Percentiles rank a stretch among this genome's conserved stretches.
These are phyloP conservation scores for Diarsia rubi DNA, from an alignment of 2,888 invertebrate species.

Conservation along the genomic window DNA sequence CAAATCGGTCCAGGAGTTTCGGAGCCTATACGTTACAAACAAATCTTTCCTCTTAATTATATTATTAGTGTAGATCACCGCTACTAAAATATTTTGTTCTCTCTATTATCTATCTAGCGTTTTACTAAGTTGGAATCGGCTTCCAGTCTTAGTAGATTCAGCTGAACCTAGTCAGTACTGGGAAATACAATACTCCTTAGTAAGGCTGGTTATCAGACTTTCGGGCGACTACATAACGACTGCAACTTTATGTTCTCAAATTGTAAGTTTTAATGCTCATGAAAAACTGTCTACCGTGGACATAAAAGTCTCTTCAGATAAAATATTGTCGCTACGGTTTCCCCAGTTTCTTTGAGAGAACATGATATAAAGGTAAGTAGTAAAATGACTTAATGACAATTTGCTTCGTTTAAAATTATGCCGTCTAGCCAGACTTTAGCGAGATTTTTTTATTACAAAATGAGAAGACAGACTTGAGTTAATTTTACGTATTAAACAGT, in stretches of 20 bases:
- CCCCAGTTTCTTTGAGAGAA: conserved; percentile 11
- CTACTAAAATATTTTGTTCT: neutral
- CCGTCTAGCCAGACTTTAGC: conserved; percentile 16
- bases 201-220: no score
- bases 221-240: no score
- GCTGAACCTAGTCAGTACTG: no score
- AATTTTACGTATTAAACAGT: conserved; percentile 21
- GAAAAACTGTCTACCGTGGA: conserved; percentile 1
- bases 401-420: conserved; percentile 42
- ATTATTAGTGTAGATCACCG: no score
- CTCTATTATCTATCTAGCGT: no score
- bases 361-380: conserved; percentile 20
- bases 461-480: neutral
- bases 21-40: no score
- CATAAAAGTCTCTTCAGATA: conserved; percentile 25
- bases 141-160: no score
- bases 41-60: no score
- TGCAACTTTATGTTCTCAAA: neutral
- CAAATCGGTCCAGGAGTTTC: no score
- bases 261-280: neutral
- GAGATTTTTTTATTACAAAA: conserved; percentile 27
- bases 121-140: no score
- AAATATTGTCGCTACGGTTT: conserved; percentile 21
- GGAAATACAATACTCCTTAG: no score
- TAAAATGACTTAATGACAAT: conserved; percentile 35